phyloP scores from a whole-genome alignment of 2,797 vertebrate genomes.

The Discoglossus pictus region DNA sequence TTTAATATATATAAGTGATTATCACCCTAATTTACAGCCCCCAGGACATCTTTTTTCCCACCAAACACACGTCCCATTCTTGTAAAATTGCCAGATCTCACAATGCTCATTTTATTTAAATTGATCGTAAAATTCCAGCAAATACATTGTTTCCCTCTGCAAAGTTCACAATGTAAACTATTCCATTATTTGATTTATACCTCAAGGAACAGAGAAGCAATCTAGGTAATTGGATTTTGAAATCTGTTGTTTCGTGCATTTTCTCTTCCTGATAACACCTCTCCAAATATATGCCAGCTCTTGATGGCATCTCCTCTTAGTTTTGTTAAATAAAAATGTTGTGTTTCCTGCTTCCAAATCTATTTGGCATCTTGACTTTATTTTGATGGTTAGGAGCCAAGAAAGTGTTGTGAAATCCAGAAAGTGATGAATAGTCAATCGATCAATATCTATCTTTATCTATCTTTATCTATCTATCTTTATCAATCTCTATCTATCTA shows the following conservation, averaged over 20 bases:
- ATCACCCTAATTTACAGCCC: too few species aligned
- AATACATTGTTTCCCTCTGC: background rate
- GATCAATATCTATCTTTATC: too few species aligned
- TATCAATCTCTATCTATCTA: too few species aligned
- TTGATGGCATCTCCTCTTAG: background rate
- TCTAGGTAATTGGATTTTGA: conserved; percentile 1
- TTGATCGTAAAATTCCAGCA: background rate
- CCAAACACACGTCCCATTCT: background rate
- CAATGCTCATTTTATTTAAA: background rate
- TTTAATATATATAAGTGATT: too few species aligned
- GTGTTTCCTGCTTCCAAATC: conserved; percentile 1
- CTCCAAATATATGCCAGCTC: background rate
- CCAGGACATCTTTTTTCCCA: too few species aligned
- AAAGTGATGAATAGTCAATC: too few species aligned
- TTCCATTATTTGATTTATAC: background rate
- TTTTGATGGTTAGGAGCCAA: background rate
- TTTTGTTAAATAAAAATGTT: background rate
- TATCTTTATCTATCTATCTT: too few species aligned
- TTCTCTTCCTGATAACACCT: conserved; percentile 5
- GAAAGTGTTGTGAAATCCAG: conserved; percentile 11
- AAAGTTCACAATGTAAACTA: background rate
- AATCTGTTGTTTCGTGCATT: background rate
- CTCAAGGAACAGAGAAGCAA: background rate
- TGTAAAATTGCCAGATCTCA: background rate
- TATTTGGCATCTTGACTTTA: conserved; percentile 9